These are phyloP conservation scores for Pygocentrus nattereri DNA, from an alignment of 2,797 vertebrate species.

Conservation along the genomic window DNA sequence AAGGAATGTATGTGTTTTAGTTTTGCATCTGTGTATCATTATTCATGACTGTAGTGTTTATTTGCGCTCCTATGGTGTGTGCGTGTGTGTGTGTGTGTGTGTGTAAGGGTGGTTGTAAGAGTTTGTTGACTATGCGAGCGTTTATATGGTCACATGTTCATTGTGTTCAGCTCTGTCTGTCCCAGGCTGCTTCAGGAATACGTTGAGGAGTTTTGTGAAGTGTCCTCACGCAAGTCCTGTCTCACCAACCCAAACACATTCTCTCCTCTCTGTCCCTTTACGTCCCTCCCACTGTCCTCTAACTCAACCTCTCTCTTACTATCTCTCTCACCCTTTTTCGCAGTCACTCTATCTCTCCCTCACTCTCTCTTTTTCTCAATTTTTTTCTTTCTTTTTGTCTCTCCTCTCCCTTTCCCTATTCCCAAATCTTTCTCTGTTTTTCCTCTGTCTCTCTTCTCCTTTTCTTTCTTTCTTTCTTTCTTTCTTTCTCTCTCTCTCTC, in stretches of 20 bases:
- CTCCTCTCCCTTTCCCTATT: too few species aligned
- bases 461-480: too few species aligned
- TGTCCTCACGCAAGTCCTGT: constrained; percentile 52
- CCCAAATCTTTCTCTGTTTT: too few species aligned
- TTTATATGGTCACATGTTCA: constrained; percentile 41
- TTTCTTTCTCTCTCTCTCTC: too few species aligned
- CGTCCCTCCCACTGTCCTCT: constrained; percentile 14
- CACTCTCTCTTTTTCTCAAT: neutral
- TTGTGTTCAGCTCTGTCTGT: constrained; percentile 27
- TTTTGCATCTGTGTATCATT: constrained; percentile 19
- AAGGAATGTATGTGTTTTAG: neutral
- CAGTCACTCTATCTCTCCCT: neutral
- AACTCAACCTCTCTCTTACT: neutral
- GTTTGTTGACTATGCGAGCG: constrained; percentile 40
- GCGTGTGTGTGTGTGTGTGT: constrained; percentile 18
- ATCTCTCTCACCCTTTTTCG: neutral
- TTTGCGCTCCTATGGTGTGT: constrained; percentile 18
- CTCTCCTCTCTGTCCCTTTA: neutral
- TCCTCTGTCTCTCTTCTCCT: too few species aligned
- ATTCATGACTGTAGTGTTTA: constrained; percentile 30
- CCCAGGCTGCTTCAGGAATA: constrained; percentile 18
- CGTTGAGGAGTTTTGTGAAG: constrained; percentile 14
- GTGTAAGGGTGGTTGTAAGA: neutral
- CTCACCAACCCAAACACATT: neutral
- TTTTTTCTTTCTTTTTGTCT: neutral